A percentile compares a stretch with the other conserved stretches of the same genome.
Evolutionary conservation across 2,888 invertebrate genomes (phyloP).

Genomic region (Melieria omissa): DNA sequence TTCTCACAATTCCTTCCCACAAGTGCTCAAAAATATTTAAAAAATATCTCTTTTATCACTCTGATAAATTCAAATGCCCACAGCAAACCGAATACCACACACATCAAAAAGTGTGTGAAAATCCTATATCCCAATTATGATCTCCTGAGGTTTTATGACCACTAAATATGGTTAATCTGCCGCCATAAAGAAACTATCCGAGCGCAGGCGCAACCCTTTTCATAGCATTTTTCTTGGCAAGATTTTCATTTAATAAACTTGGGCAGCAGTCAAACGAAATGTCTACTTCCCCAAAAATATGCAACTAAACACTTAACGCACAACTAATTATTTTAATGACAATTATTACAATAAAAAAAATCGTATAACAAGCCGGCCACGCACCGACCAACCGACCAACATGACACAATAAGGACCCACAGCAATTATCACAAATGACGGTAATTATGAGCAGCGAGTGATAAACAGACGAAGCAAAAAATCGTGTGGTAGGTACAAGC

Average conservation of each 20-base stretch:
- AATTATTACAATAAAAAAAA: constrained; percentile 50
- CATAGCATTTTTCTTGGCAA: neutral
- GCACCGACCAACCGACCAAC: constrained; percentile 28
- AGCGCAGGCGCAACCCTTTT: neutral
- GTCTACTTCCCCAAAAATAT: constrained; percentile 47
- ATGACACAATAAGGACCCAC: constrained; percentile 48
- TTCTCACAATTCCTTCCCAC: too few species aligned
- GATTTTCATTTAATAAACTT: constrained; percentile 59
- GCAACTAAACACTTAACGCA: constrained; percentile 22
- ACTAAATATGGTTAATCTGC: constrained; percentile 23
- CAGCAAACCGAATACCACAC: too few species aligned
- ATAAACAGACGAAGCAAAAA: constrained; percentile 41
- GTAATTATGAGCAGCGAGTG: constrained; percentile 55
- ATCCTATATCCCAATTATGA: too few species aligned
- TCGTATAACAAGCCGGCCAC: too few species aligned
- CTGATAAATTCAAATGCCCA: too few species aligned
- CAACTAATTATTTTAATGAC: constrained; percentile 59
- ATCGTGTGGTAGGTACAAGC: constrained; percentile 41
- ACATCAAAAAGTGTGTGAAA: too few species aligned
- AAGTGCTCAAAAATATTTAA: too few species aligned
- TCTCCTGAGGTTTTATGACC: neutral
- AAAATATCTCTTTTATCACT: too few species aligned
- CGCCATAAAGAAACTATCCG: constrained; percentile 19
- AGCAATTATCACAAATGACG: constrained; percentile 60
- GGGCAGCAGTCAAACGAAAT: constrained; percentile 37